Evolutionary conservation across 1,140 invertebrate genomes (phyloP), one percentile per base, ranked within the genome.

Genomic region (Chionoecetes opilio): DNA sequence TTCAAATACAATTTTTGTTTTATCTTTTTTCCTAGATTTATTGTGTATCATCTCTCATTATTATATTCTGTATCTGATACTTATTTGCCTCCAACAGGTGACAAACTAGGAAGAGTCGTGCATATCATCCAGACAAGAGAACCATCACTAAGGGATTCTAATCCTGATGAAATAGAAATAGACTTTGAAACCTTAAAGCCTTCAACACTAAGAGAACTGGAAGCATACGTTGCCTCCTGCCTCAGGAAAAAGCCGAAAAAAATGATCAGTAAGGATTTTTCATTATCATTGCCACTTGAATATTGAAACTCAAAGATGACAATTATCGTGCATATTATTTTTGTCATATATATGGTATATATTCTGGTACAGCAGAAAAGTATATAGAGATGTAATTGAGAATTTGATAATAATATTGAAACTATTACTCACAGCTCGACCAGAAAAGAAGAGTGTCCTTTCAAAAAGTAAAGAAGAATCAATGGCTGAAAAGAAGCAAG

Each of bases 101-200:
- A 99, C 97, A 99, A 99, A 97, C 98, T 99, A 96, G 99, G 99
- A 93, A 98, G 99, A 97, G 99, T 99, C 96, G 99, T 99, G 93
- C 99, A 99, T 97, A 99, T 99, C 97, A 99, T 99, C 97, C 99
- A 99, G 97, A 99, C 98, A 93, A 98, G 99, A 97, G 99, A 99
- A 97, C 99, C 99, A 94, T 99, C 99, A 95, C 97, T 99, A 96
- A 98, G 99, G 97, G 99, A 99, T 97, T 99, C 99, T 5, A 99
- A 99, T 98, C 99, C 99, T 41, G 99, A 99, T 97, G 99, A 99
- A 97, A 99, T 99, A 96, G 99, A 99, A 98, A 99, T 99, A 96
- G 99, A 99, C 97, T 99, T 99, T 97, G 99, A 99, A 97, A 99
- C 99, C 5, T 97, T 99, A 96, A 99, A 99, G 97, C 99, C 99